Conservation (phyloP, 2,888 invertebrate species). For the Caenorhabditis panamensis region DNA sequence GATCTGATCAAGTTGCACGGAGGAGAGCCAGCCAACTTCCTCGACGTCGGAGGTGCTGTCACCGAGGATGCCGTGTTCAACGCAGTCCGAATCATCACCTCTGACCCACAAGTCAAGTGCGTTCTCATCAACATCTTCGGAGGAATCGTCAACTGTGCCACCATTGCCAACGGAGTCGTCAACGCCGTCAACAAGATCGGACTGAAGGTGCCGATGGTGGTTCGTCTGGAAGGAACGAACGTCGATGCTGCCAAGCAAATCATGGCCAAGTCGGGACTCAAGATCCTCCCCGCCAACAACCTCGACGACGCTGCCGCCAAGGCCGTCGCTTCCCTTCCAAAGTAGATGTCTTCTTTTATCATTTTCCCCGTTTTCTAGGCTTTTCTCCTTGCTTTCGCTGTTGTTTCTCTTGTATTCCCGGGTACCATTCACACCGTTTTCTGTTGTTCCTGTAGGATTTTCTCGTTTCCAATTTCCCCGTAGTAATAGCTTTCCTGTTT, state of each 20-base stretch:
- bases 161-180: constrained; percentile 95
- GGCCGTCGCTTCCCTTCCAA: constrained; percentile 85
- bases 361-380: constrained; percentile 14
- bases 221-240: constrained; percentile 86
- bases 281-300: constrained; percentile 89
- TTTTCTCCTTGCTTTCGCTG: constrained; percentile 6
- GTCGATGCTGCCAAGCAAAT: constrained; percentile 89
- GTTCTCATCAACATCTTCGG: constrained; percentile 99
- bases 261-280: constrained; percentile 89
- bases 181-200: constrained; percentile 89
- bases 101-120: constrained; percentile 88
- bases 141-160: constrained; percentile 98
- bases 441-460: constrained; percentile 15
- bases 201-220: constrained; percentile 87
- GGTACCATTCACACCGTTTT: constrained; percentile 16
- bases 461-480: constrained; percentile 17
- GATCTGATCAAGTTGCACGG: constrained; percentile 97
- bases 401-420: constrained; percentile 30
- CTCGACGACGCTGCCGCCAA: constrained; percentile 94
- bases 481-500: not conserved
- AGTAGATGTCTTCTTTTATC: constrained; percentile 8
- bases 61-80: constrained; percentile 91
- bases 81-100: constrained; percentile 92
- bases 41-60: constrained; percentile 97
- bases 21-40: constrained; percentile 96